Evolutionary conservation across 2,888 invertebrate genomes (phyloP).

Genomic region (Vanessa cardui): DNA sequence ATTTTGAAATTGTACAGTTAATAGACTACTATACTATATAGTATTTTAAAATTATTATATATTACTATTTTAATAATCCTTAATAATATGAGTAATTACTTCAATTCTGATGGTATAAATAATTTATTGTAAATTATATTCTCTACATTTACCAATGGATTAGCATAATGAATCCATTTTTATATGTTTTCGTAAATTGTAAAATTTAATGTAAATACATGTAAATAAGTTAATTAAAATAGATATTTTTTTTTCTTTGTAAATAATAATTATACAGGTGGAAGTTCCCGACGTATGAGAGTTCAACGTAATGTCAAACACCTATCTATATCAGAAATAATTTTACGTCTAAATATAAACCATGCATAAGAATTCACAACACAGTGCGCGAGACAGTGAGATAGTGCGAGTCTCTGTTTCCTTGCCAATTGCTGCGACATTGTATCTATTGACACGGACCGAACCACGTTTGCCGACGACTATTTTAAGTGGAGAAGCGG

Average conservation of each 20-base stretch:
- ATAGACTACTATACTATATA: no score
- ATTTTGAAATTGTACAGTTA: no score
- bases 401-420: slow-evolving; percentile 80
- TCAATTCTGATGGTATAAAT: no score
- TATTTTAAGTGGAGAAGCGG: slow-evolving; percentile 67
- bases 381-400: slow-evolving; percentile 82
- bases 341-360: slow-evolving; percentile 80
- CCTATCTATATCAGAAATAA: slow-evolving; percentile 83
- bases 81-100: no score
- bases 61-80: no score
- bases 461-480: slow-evolving; percentile 67
- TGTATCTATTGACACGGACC: slow-evolving; percentile 78
- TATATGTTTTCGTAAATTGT: no score
- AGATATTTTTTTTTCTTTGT: slow-evolving; percentile 34
- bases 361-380: slow-evolving; percentile 82
- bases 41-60: no score
- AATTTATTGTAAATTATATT: no score
- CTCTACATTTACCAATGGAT: no score
- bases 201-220: not conserved
- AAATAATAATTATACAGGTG: slow-evolving; percentile 76
- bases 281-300: slow-evolving; percentile 80
- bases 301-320: slow-evolving; percentile 83
- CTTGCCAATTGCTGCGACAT: slow-evolving; percentile 81
- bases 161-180: no score
- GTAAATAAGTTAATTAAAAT: not conserved